Evolutionary conservation across 2,113 vertebrate genomes (phyloP), one percentile per base, ranked within the genome.

Genomic region (Prochilodus magdalenae): DNA sequence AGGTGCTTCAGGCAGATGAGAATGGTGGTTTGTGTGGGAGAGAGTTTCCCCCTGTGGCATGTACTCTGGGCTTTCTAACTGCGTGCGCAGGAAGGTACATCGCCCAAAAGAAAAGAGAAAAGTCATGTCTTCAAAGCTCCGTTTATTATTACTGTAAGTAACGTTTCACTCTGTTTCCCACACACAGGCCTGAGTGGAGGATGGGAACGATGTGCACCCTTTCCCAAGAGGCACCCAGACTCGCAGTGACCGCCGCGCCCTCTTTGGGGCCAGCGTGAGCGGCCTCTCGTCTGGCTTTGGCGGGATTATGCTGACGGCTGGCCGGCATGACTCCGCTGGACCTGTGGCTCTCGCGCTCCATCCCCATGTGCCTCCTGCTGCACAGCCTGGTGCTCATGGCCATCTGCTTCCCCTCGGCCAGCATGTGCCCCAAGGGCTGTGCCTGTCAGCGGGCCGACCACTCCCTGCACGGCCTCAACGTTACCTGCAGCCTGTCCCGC

Each of bases 311-410:
- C 94, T 95, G 95, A 94, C 92, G 89, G 89, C 91, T 74, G 30
- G 86, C 93, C 96, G 95, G 96, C 91, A 99, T 99, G 98, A 95
- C 96, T 96, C 94, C 97, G 93, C 95, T 98, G 95, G 97, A 98
- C 96, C 93, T 98, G 95, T 99, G 97, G 97, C 93, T 97, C 92
- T 97, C 96, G 74, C 97, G 95, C 85, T 98, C 97, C 92, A 95
- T 99, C 95, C 96, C 97, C 96, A 97, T 97, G 96, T 98, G 96
- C 96, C 95, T 99, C 91, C 96, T 98, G 89, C 94, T 99, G 86
- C 97, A 99, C 91, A 98, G 97, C 91, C 96, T 99, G 93, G 96
- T 99, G 88, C 96, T 99, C 88, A 97, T 99, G 97, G 97, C 96
- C 92, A 94, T 98, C 93, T 99, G 97, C 94, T 98, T 98, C 92